A percentile compares a stretch with the other conserved stretches of the same genome.
These are phyloP conservation scores for Xenopus laevis DNA, from an alignment of 2,113 vertebrate species.

Conservation along the genomic window DNA sequence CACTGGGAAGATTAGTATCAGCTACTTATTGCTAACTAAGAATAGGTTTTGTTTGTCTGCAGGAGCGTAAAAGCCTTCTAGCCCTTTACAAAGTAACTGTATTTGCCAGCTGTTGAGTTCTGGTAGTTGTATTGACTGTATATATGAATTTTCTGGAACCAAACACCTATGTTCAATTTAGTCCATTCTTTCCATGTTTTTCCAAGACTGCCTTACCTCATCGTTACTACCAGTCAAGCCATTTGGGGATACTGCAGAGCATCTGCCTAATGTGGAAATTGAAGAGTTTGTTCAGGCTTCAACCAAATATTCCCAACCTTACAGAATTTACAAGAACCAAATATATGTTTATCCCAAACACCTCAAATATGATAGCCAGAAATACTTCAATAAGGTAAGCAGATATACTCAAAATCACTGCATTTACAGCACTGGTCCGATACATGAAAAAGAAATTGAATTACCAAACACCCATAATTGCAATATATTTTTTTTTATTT, in stretches of 20 bases:
- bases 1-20: too few species aligned
- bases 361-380: slow-evolving; percentile 96
- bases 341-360: slow-evolving; percentile 96
- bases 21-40: too few species aligned
- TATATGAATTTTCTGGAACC: too few species aligned
- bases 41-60: too few species aligned
- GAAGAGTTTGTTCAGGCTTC: slow-evolving; percentile 91
- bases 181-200: slow-evolving; percentile 48
- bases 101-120: too few species aligned
- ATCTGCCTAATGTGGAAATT: slow-evolving; percentile 84
- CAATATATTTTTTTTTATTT: too few species aligned
- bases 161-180: not conserved
- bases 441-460: too few species aligned
- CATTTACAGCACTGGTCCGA: too few species aligned
- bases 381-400: slow-evolving; percentile 92
- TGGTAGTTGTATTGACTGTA: too few species aligned
- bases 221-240: slow-evolving; percentile 91
- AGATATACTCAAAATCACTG: not conserved
- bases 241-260: slow-evolving; percentile 74
- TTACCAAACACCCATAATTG: too few species aligned
- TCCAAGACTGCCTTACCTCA: slow-evolving; percentile 89
- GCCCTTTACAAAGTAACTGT: too few species aligned
- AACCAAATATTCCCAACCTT: slow-evolving; percentile 85
- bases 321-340: slow-evolving; percentile 91
- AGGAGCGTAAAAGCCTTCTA: too few species aligned